Evolutionary conservation across 1,140 invertebrate genomes (phyloP).

Genomic region (Apis dorsata): DNA sequence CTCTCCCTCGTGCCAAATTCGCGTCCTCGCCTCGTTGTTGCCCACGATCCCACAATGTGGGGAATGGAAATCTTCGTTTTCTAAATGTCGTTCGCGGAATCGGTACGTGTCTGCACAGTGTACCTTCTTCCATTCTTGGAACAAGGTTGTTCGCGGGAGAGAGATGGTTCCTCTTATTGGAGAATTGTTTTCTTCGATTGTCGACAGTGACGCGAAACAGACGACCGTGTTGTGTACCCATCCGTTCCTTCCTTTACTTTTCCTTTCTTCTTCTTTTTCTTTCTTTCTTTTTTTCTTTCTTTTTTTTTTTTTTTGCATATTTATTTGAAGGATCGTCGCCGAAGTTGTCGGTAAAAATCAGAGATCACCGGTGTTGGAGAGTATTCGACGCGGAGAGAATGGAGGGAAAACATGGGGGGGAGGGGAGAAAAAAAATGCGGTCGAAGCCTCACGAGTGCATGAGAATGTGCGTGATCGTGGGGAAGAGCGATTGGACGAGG

Average conservation of each 20-base stretch:
- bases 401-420: slow-evolving; percentile 12
- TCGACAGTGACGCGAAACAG: background rate
- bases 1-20: background rate
- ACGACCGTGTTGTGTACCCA: background rate
- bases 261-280: no score
- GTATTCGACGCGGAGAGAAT: background rate
- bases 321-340: background rate
- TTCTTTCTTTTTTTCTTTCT: background rate
- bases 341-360: slow-evolving; percentile 10
- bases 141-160: background rate
- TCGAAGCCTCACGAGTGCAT: slow-evolving; percentile 65
- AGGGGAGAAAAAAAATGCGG: slow-evolving; percentile 46
- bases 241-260: no score
- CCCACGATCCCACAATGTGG: background rate
- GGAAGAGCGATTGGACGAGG: slow-evolving; percentile 38
- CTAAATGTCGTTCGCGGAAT: slow-evolving; percentile 1
- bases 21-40: no score
- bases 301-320: background rate
- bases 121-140: background rate
- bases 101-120: background rate
- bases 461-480: slow-evolving; percentile 49
- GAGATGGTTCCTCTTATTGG: background rate
- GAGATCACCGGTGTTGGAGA: slow-evolving; percentile 1
- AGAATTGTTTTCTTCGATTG: slow-evolving; percentile 8
- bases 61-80: background rate